These are phyloP conservation scores for Embidobia sp. DNA, from an alignment of 2,888 invertebrate species.

Conservation along the genomic window DNA sequence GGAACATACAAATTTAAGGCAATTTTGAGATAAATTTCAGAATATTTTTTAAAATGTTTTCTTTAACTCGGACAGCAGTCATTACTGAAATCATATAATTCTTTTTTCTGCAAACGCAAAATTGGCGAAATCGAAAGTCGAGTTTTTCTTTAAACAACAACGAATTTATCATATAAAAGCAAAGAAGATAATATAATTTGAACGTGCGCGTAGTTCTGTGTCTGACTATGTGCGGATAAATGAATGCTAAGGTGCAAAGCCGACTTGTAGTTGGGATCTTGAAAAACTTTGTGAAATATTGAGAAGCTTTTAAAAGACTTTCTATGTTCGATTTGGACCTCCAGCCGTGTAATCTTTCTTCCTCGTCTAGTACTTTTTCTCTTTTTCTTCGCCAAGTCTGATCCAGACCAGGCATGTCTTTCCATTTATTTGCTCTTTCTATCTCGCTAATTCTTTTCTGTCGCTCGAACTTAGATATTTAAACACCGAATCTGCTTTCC, in stretches of 20 bases:
- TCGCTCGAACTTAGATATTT: slow-evolving; percentile 24
- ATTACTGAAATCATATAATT: too few species aligned
- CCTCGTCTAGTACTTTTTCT: slow-evolving; percentile 32
- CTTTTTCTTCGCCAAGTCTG: slow-evolving; percentile 32
- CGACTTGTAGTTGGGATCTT: slow-evolving; percentile 52
- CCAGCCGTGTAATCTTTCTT: slow-evolving; percentile 59
- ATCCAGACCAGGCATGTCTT: slow-evolving; percentile 30
- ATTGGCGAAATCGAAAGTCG: too few species aligned
- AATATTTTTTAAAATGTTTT: too few species aligned
- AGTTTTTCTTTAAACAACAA: too few species aligned
- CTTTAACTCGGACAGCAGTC: too few species aligned
- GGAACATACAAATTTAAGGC: too few species aligned
- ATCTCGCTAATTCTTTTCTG: slow-evolving; percentile 55
- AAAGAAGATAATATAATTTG: slow-evolving; percentile 27
- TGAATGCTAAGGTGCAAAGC: slow-evolving; percentile 70
- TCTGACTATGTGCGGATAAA: slow-evolving; percentile 66
- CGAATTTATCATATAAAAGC: too few species aligned
- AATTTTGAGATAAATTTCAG: too few species aligned
- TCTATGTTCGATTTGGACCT: slow-evolving; percentile 72
- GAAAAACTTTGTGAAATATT: slow-evolving; percentile 77
- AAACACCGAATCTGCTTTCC: too few species aligned
- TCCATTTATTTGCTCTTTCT: slow-evolving; percentile 30
- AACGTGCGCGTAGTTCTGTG: slow-evolving; percentile 4
- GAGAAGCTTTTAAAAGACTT: slow-evolving; percentile 75
- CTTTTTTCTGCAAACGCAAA: too few species aligned